Percentiles rank a stretch among this genome's conserved stretches.
Evolutionary conservation across 2,797 vertebrate genomes (phyloP).

Genomic region (Aphelocoma californica): DNA sequence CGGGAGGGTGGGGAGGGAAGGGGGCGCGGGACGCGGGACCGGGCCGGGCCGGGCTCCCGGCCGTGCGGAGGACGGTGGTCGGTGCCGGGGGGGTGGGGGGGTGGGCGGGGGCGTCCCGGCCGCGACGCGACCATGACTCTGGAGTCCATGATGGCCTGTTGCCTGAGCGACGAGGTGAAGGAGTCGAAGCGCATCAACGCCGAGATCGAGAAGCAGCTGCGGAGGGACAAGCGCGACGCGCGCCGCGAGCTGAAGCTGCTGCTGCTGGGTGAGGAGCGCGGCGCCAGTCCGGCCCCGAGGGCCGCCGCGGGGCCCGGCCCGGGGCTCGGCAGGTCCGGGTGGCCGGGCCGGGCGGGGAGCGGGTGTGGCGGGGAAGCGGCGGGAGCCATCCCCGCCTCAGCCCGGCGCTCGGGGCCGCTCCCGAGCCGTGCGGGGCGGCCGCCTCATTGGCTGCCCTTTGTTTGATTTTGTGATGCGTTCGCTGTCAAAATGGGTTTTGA

Average conservation of each 20-base stretch:
- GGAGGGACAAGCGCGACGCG: constrained; percentile 94
- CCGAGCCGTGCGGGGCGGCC: not conserved
- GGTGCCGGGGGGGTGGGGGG: not conserved
- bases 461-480: not conserved
- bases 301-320: not conserved
- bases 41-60: constrained; percentile 18
- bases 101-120: not conserved
- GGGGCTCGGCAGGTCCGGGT: not conserved
- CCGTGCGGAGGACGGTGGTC: not conserved
- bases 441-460: not conserved
- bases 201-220: constrained; percentile 97
- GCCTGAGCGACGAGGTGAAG: constrained; percentile 99
- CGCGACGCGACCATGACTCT: constrained; percentile 90
- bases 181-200: constrained; percentile 98
- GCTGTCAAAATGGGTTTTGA: constrained; percentile 22
- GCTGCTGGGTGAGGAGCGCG: constrained; percentile 84
- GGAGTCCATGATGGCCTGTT: constrained; percentile 99
- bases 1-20: not conserved
- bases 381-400: not conserved
- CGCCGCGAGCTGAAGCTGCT: constrained; percentile 95
- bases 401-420: constrained; percentile 7
- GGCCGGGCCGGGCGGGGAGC: not conserved
- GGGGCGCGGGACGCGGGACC: not conserved
- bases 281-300: not conserved
- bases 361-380: not conserved